Base-by-base conservation (phyloP, 2,113 vertebrate species). In the Ailuropoda melanoleuca region DNA sequence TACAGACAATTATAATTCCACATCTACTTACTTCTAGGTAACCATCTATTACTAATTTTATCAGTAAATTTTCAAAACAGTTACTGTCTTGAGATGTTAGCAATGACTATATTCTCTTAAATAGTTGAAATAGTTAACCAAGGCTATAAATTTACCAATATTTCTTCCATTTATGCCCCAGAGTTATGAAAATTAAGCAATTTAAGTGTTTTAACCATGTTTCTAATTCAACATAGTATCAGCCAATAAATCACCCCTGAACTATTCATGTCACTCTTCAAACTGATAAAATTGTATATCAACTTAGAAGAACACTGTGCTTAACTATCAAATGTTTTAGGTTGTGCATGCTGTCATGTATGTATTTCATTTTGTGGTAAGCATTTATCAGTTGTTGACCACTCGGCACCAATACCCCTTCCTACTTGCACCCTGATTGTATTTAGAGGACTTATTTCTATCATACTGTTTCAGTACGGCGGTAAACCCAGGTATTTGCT, bases 81-180 rank as follows among this genome's bases (percentile, higher is more conserved):
- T 56, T 84, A 88, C 74, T 86, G 39, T 18, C 80, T 97, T 62
- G 3, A 21, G 18, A 21, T 87, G 1, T 56, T 91, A 88, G 0
- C 26, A 19, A 91, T 84, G 90, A 78, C 11, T 58, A 97, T n/a
- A 89, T 83, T 78, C 81, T 95, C 82, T 66, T n/a, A 43, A 96
- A 90, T 19, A 84, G 64, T 75, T 96, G 88, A 95, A 95, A 80
- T 93, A 93, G 62, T 88, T 95, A 94, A 87, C 90, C 60, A 60
- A 93, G 62, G 8, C 66, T 95, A 91, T 78, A 97, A 92, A 93
- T 96, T 91, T 92, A 15, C 15, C n/a, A 29, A 43, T 72, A 0
- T n/a, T 96, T 93, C 94, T 90, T 91, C 90, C 89, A 23, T 58
- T 55, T 6, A 68, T 95, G 74, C 14, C 75, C 12, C 39, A 10